Percentiles rank a stretch among this genome's conserved stretches.
Conservation (phyloP, 2,113 vertebrate genomes). For the Carassius carassius region DNA sequence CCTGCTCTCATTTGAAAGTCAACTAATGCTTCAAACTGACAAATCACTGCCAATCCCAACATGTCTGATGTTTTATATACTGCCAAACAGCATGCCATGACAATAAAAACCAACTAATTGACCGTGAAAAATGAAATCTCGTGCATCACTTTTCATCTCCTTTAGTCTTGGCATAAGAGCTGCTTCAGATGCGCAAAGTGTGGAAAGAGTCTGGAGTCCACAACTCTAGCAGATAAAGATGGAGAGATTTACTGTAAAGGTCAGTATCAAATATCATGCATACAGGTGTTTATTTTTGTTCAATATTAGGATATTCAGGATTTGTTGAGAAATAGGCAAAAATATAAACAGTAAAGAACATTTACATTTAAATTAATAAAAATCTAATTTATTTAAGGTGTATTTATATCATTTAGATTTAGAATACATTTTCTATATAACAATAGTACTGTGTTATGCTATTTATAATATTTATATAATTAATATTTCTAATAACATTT, state of each 20-base stretch:
- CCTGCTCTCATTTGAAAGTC: neutral
- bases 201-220: conserved; percentile 95
- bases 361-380: too few species aligned
- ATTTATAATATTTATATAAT: too few species aligned
- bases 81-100: neutral
- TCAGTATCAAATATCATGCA: conserved; percentile 55
- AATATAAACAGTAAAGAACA: neutral
- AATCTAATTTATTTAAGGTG: too few species aligned
- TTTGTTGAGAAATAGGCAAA: neutral
- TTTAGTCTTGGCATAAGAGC: conserved; percentile 91
- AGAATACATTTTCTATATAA: too few species aligned
- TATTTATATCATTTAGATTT: too few species aligned
- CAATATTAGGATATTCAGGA: neutral
- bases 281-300: neutral
- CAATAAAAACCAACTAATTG: neutral
- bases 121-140: neutral
- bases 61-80: neutral
- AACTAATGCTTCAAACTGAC: neutral
- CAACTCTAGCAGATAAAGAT: conserved; percentile 91
- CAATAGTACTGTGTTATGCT: neutral
- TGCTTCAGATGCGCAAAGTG: conserved; percentile 97
- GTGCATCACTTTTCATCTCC: neutral
- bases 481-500: too few species aligned
- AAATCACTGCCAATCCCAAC: neutral
- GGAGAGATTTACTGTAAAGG: conserved; percentile 98